phyloP scores from a whole-genome alignment of 2,797 vertebrate genomes.

The Rhynchonycteris naso region DNA sequence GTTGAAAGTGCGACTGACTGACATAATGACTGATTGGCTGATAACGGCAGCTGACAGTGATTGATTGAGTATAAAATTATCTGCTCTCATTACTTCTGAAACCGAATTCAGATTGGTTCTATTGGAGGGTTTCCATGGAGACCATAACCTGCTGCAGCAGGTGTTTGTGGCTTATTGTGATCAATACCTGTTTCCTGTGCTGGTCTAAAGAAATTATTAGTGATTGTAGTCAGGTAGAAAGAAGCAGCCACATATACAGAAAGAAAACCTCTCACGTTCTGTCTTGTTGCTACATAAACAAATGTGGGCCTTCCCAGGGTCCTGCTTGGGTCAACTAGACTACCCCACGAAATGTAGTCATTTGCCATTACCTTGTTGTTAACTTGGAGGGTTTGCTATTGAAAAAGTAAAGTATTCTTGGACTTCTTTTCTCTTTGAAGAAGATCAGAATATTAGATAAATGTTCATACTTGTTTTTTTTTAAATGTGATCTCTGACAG shows the following conservation, averaged over 20 bases:
- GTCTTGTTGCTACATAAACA: not conserved
- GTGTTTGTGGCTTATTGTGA: conserved; percentile 73
- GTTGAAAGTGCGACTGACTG: conserved; percentile 83
- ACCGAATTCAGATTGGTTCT: conserved; percentile 88
- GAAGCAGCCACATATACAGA: not conserved
- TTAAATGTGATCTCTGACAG: not conserved
- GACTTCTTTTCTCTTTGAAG: not conserved
- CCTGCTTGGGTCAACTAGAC: not conserved
- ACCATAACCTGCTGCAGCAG: conserved; percentile 77
- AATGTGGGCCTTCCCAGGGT: not conserved
- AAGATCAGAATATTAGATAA: not conserved
- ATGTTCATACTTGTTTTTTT: conserved; percentile 24
- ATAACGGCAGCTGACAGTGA: conserved; percentile 88
- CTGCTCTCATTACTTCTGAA: conserved; percentile 88
- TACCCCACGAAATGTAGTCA: not conserved
- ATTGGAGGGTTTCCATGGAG: conserved; percentile 87
- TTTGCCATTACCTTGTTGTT: not conserved
- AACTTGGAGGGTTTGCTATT: not conserved
- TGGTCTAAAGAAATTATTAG: conserved; percentile 62
- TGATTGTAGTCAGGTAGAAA: conserved; percentile 16
- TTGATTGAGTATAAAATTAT: conserved; percentile 87
- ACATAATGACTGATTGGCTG: conserved; percentile 89
- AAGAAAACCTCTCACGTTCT: not conserved
- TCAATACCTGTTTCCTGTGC: conserved; percentile 69
- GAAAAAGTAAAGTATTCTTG: not conserved